Base-by-base conservation (phyloP, 2,113 vertebrate genomes). In the Dicentrarchus labrax region DNA sequence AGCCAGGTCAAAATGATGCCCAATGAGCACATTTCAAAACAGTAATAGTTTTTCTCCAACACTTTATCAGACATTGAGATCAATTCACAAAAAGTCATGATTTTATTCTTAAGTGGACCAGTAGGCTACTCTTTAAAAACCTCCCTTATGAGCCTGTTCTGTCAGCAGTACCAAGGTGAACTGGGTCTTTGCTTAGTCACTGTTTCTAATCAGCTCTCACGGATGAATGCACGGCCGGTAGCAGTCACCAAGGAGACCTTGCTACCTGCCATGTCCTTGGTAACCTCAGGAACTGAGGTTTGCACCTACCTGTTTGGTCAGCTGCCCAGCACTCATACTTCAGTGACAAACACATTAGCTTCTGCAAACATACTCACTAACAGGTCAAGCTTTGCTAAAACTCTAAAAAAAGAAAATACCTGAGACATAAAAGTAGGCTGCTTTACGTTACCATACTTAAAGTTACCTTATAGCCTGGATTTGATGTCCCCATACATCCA, bases 171-270 rank as follows among this genome's bases (percentile, higher is more conserved):
- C 43, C 7, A 39, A 47, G 62, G 21, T 45, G 19, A 73, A 17
- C 22, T 2, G 21, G 12, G 16, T 45, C 43, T 19, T 5, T 61
- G 65, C 50, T 72, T 24, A 59, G 61, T 67, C 62, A 38, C 30
- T 54, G 69, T 69, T 61, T 72, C 62, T 84, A 73, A 56, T 62
- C 38, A 36, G 45, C 59, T 54, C 10, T 75, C 8, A 50, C n/a
- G 50, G 56, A 81, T 85, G 70, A 70, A 57, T 10, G 69, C 22
- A 8, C 11, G 0, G 43, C 72, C 17, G 6, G 51, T 19, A 2
- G 43, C 50, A 5, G 86, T 91, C 24, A 70, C 59, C 80, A 85
- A 17, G 38, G 82, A 83, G 83, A 43, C 64, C 41, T 16, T 21
- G 53, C 30, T 76, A 71, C 61, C 66, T 68, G 83, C 41, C 59